Base-by-base conservation (phyloP, 2,888 invertebrate genomes). In the Aricia artaxerxes region DNA sequence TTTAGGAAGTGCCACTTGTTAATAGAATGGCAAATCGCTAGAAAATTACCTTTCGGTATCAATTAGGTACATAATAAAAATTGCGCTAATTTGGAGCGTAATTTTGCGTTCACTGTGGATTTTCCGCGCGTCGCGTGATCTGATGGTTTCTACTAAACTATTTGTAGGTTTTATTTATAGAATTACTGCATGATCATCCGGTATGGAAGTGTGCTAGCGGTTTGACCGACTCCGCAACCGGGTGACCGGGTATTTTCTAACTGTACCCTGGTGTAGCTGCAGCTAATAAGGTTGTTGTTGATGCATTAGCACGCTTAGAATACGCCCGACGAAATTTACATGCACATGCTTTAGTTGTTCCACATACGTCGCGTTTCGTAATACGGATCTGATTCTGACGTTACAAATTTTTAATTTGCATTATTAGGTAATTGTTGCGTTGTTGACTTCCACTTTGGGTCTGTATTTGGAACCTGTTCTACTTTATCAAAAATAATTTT, bases 221-320 rank as follows among this genome's bases (percentile, higher is more conserved):
- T 85, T 85, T 85, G 86, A 85, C 86, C 85, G 85, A 85, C 86
- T 85, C 83, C 82, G 83, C 88, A 90, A 91, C 85, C 90, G 87
- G 91, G 91, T 94, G 88, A 94, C 94, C 93, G 89, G 91, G 94
- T 93, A 90, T 88, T 85, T 83, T 82, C 85, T 93, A 93, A 93
- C 93, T 91, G 94, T 93, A 87, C 88, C 90, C 91, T 86, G 88
- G 87, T 91, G 90, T 90, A 91, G 87, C 87, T 85, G 84, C 87
- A 88, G 88, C 85, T 87, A 89, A 89, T 88, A 88, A 90, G 89
- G 89, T 88, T 92, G 85, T 90, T 92, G 87, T 91, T 75, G 78
- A 40, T 78, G 57, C 79, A 78, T 40, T 77, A 79, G 49, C 53
- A 75, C 88, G 87, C 88, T 86, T 76, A 76, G 53, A 76, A 49